phyloP scores from a whole-genome alignment of 2,113 vertebrate species.

The Ceratotherium simum region DNA sequence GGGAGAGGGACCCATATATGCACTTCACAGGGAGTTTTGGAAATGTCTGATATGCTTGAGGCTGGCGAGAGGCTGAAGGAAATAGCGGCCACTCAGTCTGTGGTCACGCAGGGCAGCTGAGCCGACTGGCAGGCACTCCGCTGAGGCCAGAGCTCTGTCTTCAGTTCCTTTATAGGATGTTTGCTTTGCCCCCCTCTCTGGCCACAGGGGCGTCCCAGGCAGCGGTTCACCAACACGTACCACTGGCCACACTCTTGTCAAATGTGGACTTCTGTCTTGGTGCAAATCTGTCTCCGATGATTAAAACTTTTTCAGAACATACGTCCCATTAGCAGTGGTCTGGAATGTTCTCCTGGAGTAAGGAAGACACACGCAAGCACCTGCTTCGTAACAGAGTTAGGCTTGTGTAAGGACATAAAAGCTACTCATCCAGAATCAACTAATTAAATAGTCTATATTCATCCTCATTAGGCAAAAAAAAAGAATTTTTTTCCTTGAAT shows the following conservation, averaged over 20 bases:
- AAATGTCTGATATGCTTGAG: too few species aligned
- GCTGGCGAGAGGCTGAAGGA: too few species aligned
- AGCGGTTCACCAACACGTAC: neutral
- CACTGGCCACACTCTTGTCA: too few species aligned
- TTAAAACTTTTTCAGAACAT: neutral
- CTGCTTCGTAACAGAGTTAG: neutral
- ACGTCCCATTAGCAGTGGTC: neutral
- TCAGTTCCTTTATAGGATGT: neutral
- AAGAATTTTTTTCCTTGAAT: conserved; percentile 34
- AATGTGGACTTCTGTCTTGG: neutral
- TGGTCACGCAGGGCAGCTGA: neutral
- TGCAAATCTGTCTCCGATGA: neutral
- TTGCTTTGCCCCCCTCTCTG: neutral
- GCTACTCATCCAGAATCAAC: neutral
- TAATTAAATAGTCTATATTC: neutral
- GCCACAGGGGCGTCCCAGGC: neutral
- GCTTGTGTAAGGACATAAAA: neutral
- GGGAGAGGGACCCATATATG: neutral
- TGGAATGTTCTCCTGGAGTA: neutral
- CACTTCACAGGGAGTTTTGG: neutral
- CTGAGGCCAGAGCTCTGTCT: neutral
- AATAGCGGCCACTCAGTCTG: neutral
- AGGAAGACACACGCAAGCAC: neutral
- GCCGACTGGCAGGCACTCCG: too few species aligned
- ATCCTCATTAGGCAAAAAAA: neutral